Conservation (phyloP, 2,797 vertebrate species). For the Agapornis canus region DNA sequence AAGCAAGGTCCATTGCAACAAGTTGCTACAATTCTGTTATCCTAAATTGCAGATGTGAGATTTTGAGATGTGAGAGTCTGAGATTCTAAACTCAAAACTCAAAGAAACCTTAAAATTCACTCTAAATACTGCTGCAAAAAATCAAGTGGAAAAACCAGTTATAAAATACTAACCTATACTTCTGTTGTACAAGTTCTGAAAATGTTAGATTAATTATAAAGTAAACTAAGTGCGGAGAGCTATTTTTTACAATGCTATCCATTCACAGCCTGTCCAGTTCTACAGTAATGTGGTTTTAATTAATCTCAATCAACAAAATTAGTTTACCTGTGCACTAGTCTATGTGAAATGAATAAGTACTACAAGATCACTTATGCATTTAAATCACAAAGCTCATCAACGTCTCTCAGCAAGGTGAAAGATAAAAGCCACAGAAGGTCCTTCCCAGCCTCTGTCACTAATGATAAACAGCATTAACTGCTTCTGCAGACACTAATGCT, state of each 20-base stretch:
- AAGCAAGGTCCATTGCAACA: neutral
- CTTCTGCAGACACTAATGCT: constrained; percentile 83
- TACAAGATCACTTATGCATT: constrained; percentile 78
- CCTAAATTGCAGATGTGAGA: neutral
- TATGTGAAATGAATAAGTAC: constrained; percentile 78
- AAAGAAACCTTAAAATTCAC: neutral
- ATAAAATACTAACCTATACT: neutral
- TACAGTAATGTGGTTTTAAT: constrained; percentile 69
- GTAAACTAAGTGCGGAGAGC: neutral
- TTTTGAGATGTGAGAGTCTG: neutral
- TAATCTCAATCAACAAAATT: constrained; percentile 64
- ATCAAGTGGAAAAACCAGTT: neutral
- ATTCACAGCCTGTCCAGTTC: neutral
- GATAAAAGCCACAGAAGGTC: constrained; percentile 78
- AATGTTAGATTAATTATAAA: neutral
- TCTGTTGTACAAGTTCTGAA: neutral
- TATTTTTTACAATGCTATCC: neutral
- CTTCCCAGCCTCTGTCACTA: constrained; percentile 81
- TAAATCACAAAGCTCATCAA: constrained; percentile 84
- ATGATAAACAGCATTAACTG: constrained; percentile 89
- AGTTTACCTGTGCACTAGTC: constrained; percentile 76
- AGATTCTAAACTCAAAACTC: neutral
- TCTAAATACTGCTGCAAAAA: neutral
- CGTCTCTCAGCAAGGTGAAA: constrained; percentile 78
- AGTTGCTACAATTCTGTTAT: neutral